A percentile compares a stretch with the other conserved stretches of the same genome.
Conservation (phyloP, 2,888 invertebrate species). For the Drosophila algonquin region DNA sequence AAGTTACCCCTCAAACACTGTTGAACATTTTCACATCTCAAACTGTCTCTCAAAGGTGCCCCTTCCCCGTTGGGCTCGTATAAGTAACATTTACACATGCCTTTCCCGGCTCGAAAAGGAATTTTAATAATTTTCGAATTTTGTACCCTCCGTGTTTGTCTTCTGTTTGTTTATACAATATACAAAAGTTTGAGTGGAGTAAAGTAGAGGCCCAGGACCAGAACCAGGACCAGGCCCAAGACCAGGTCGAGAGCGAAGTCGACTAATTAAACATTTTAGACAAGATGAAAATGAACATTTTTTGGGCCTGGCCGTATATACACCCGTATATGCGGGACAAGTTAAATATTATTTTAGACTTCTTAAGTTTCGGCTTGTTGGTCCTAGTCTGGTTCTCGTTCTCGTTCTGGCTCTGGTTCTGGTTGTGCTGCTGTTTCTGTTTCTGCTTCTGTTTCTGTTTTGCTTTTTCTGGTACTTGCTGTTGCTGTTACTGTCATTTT, state of each 20-base stretch:
- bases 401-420: constrained; percentile 9
- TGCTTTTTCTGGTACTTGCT: constrained; percentile 11
- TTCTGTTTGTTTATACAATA: constrained; percentile 50
- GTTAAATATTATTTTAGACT: constrained; percentile 53
- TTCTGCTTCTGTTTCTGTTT: background rate
- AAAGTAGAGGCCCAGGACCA: background rate
- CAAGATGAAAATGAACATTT: constrained; percentile 63
- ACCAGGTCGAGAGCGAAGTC: constrained; percentile 12
- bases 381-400: background rate
- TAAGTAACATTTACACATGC: constrained; percentile 7
- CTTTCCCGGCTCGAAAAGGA: constrained; percentile 16
- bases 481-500: constrained; percentile 35
- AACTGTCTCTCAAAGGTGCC: no score
- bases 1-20: no score
- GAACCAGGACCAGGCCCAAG: background rate
- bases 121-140: constrained; percentile 53
- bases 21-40: no score
- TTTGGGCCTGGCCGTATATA: constrained; percentile 11
- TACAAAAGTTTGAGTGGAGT: background rate
- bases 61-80: background rate
- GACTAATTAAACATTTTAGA: constrained; percentile 72
- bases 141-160: constrained; percentile 56
- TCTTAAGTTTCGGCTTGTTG: constrained; percentile 16
- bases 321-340: constrained; percentile 22
- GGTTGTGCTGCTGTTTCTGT: background rate